phyloP scores from a whole-genome alignment of 2,113 vertebrate species.

The Euleptes europaea region DNA sequence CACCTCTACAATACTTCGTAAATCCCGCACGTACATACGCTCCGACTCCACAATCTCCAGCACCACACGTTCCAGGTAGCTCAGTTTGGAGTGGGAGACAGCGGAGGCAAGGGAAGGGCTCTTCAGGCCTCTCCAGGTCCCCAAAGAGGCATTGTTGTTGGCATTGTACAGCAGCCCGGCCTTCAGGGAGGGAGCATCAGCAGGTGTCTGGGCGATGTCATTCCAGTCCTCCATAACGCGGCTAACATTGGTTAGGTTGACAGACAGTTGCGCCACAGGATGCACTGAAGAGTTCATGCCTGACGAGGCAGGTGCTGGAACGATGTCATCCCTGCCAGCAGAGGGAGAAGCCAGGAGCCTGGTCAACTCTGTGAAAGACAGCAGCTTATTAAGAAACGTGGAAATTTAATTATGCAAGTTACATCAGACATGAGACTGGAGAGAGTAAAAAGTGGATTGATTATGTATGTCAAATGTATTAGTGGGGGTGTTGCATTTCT shows the following conservation, averaged over 20 bases:
- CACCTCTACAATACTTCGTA: slow-evolving; percentile 95
- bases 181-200: background rate
- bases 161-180: slow-evolving; percentile 65
- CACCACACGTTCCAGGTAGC: slow-evolving; percentile 91
- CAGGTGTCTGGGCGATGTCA: slow-evolving; percentile 35
- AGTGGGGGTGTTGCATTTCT: too few species aligned
- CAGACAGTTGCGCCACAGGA: slow-evolving; percentile 77
- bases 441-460: background rate
- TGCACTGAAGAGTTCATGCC: slow-evolving; percentile 72
- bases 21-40: slow-evolving; percentile 90
- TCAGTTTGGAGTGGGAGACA: slow-evolving; percentile 78
- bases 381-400: background rate
- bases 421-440: background rate
- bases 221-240: slow-evolving; percentile 77
- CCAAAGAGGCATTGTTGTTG: slow-evolving; percentile 68
- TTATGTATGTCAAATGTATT: too few species aligned
- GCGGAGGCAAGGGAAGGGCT: slow-evolving; percentile 57
- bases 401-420: accelerated
- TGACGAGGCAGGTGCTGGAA: slow-evolving; percentile 66
- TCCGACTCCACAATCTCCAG: slow-evolving; percentile 96
- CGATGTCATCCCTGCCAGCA: slow-evolving; percentile 77
- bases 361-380: slow-evolving; percentile 70
- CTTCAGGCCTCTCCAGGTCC: slow-evolving; percentile 38
- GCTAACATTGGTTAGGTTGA: slow-evolving; percentile 61
- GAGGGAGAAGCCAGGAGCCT: slow-evolving; percentile 75